These are phyloP conservation scores for Entomobrya multifasciata DNA, from an alignment of 2,888 invertebrate genomes.

Conservation along the genomic window DNA sequence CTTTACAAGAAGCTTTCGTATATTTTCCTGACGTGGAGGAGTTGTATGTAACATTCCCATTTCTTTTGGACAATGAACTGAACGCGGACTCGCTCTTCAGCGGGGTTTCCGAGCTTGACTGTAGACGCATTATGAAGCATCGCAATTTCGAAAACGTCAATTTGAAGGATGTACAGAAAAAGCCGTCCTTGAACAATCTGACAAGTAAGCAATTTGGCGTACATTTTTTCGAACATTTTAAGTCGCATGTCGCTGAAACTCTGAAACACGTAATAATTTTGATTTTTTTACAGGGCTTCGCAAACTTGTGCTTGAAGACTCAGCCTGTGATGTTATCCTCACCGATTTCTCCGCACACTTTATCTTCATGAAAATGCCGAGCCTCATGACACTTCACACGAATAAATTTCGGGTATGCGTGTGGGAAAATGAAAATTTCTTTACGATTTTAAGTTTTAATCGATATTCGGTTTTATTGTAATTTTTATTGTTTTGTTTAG, in stretches of 20 bases:
- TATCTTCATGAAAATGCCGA: conserved; percentile 60
- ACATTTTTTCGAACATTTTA: not conserved
- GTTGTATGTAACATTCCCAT: conserved; percentile 48
- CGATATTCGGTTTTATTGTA: no score
- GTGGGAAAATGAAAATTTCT: not conserved
- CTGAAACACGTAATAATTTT: no score
- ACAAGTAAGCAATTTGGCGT: conserved; percentile 38
- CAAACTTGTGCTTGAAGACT: conserved; percentile 62
- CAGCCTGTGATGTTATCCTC: conserved; percentile 36
- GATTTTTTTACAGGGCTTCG: conserved; percentile 38
- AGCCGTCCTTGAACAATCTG: conserved; percentile 55
- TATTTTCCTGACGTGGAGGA: conserved; percentile 49
- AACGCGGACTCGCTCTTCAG: conserved; percentile 63
- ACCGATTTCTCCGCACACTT: conserved; percentile 57
- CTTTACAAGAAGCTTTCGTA: conserved; percentile 48
- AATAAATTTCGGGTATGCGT: conserved; percentile 41
- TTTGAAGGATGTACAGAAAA: conserved; percentile 44
- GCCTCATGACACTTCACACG: conserved; percentile 44
- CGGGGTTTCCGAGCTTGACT: conserved; percentile 55
- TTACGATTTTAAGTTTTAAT: no score
- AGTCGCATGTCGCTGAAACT: no score
- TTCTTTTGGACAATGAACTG: conserved; percentile 58
- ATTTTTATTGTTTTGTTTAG: conserved; percentile 25
- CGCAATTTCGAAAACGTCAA: conserved; percentile 58
- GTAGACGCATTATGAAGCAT: conserved; percentile 51